phyloP scores from a whole-genome alignment of 2,113 vertebrate genomes.

The Vireo altiloquus region DNA sequence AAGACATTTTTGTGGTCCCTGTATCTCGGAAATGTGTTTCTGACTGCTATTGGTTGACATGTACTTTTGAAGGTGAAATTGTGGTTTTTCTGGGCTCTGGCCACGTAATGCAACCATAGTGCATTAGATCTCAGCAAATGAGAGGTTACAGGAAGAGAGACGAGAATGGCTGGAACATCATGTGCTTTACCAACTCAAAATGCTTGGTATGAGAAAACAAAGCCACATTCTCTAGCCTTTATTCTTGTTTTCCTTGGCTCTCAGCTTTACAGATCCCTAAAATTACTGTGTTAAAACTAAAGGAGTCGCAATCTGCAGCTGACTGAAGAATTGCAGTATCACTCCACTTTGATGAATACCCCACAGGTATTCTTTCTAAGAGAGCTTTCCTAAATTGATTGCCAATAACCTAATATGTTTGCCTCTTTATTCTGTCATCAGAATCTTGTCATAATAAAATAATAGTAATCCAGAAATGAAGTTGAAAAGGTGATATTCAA shows the following conservation, averaged over 20 bases:
- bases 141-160: not conserved
- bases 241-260: not conserved
- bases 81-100: not conserved
- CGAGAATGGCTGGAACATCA: slow-evolving; percentile 4
- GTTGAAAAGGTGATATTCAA: not conserved
- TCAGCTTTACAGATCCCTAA: not conserved
- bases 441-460: not conserved
- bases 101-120: not conserved
- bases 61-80: slow-evolving; percentile 1
- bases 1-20: not conserved
- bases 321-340: not conserved
- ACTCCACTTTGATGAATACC: not conserved
- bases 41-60: not conserved
- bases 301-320: not conserved
- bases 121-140: slow-evolving; percentile 14
- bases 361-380: not conserved
- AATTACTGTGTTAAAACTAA: not conserved
- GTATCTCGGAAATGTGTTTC: not conserved
- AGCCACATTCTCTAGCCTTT: not conserved
- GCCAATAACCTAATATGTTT: not conserved
- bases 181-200: slow-evolving; percentile 22
- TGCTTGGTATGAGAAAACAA: slow-evolving; percentile 6
- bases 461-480: not conserved
- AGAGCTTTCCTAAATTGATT: not conserved
- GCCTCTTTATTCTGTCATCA: not conserved